phyloP scores from a whole-genome alignment of 1,140 invertebrate genomes.

The Parapsyche elsis region DNA sequence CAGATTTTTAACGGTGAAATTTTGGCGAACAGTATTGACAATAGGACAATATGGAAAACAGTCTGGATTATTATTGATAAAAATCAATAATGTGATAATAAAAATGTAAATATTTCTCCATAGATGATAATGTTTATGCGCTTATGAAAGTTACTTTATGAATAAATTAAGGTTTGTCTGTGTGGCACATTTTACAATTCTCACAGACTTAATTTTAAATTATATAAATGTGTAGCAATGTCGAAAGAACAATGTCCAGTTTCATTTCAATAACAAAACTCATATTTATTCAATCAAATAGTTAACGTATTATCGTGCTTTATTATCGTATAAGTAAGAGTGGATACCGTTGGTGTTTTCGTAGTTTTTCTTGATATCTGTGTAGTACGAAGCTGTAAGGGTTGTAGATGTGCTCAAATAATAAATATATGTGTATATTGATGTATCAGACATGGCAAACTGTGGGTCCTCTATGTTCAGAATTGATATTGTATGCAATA shows the following conservation, averaged over 20 bases:
- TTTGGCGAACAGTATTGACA: too few relatives aligned
- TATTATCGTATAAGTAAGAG: slow-evolving; percentile 7
- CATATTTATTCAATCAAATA: neutral
- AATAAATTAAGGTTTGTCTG: slow-evolving; percentile 9
- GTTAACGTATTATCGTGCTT: neutral
- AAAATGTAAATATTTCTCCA: slow-evolving; percentile 51
- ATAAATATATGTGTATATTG: slow-evolving; percentile 15
- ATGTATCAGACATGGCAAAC: neutral
- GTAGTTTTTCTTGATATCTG: neutral
- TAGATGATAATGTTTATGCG: slow-evolving; percentile 44
- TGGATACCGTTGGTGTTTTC: slow-evolving; percentile 1
- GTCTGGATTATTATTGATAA: neutral
- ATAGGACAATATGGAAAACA: slow-evolving; percentile 38
- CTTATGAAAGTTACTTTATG: slow-evolving; percentile 52
- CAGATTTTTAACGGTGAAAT: too few relatives aligned
- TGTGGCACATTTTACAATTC: slow-evolving; percentile 49
- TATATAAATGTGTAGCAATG: neutral
- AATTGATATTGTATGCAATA: slow-evolving; percentile 2
- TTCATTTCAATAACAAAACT: slow-evolving; percentile 18
- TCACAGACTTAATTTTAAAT: slow-evolving; percentile 23
- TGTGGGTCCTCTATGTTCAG: slow-evolving; percentile 32
- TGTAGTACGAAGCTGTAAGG: neutral
- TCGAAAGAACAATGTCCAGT: neutral
- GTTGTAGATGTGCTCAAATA: slow-evolving; percentile 35
- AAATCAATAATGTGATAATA: slow-evolving; percentile 54